Percentiles rank a stretch among this genome's conserved stretches.
Evolutionary conservation across 2,888 invertebrate genomes (phyloP).

Genomic region (Sarcophaga rosellei): DNA sequence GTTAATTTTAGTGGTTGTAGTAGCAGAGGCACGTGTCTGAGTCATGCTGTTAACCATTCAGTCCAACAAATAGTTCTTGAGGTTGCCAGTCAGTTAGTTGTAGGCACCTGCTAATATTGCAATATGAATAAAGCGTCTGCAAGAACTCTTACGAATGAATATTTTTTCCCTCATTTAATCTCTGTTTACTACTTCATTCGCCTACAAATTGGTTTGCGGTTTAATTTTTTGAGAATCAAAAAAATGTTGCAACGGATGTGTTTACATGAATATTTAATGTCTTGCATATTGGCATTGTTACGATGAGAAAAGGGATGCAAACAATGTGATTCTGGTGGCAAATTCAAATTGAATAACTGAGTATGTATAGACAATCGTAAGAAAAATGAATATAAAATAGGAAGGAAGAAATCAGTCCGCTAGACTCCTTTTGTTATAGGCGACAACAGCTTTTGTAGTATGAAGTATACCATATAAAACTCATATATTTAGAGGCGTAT

Average conservation of each 20-base stretch:
- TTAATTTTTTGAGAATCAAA: neutral
- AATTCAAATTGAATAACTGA: too few relatives aligned
- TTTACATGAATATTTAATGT: conserved; percentile 60
- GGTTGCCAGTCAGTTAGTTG: conserved; percentile 1
- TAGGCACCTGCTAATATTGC: conserved; percentile 38
- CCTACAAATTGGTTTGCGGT: conserved; percentile 62
- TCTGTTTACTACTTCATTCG: conserved; percentile 33
- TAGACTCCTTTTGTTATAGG: too few relatives aligned
- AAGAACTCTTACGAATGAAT: conserved; percentile 4
- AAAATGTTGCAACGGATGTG: conserved; percentile 45
- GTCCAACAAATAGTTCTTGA: conserved; percentile 9
- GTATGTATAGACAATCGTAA: too few relatives aligned
- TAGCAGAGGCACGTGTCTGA: conserved; percentile 45
- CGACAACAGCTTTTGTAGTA: too few relatives aligned
- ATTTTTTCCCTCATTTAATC: conserved; percentile 27
- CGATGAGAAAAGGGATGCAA: too few relatives aligned
- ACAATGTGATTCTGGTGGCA: too few relatives aligned
- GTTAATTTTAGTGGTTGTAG: too few relatives aligned
- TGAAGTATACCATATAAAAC: too few relatives aligned
- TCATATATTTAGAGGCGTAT: too few relatives aligned
- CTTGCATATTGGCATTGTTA: neutral
- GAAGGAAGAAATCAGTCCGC: too few relatives aligned
- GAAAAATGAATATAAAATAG: too few relatives aligned
- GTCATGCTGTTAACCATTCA: conserved; percentile 32
- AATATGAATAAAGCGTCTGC: conserved; percentile 22